Evolutionary conservation across 2,797 vertebrate species (phyloP).

Genomic region (Miichthys miiuy): DNA sequence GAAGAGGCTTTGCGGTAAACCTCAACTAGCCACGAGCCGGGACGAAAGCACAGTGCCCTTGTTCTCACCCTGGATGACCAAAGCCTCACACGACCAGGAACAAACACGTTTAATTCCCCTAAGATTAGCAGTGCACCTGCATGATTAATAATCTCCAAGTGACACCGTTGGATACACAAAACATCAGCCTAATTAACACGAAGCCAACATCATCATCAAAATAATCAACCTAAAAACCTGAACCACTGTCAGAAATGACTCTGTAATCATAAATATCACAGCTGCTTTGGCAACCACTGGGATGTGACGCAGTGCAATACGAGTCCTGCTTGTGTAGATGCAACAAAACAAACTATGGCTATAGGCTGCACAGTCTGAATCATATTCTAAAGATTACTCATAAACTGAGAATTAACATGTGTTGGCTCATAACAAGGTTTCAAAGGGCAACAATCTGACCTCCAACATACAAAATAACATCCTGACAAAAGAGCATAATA

Average conservation of each 20-base stretch:
- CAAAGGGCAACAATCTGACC: no score
- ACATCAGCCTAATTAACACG: constrained; percentile 19
- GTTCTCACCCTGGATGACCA: constrained; percentile 65
- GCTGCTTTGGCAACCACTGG: neutral
- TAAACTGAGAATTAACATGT: neutral
- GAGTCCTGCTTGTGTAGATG: neutral
- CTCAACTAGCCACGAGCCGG: constrained; percentile 58
- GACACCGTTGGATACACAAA: constrained; percentile 31
- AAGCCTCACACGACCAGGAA: constrained; percentile 31
- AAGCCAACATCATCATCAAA: constrained; percentile 19
- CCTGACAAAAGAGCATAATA: neutral
- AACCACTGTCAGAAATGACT: constrained; percentile 1
- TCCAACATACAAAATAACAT: no score
- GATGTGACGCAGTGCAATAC: neutral
- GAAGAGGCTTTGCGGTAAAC: constrained; percentile 77
- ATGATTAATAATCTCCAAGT: constrained; percentile 22
- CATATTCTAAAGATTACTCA: neutral
- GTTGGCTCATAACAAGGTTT: no score
- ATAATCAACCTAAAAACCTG: constrained; percentile 13
- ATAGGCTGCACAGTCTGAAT: neutral
- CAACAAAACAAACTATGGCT: neutral
- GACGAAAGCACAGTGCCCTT: constrained; percentile 61
- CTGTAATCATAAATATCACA: constrained; percentile 26
- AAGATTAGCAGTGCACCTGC: constrained; percentile 17
- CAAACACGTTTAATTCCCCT: constrained; percentile 12